phyloP scores from a whole-genome alignment of 2,888 invertebrate species.

The Chaetogeoica ovagalla region DNA sequence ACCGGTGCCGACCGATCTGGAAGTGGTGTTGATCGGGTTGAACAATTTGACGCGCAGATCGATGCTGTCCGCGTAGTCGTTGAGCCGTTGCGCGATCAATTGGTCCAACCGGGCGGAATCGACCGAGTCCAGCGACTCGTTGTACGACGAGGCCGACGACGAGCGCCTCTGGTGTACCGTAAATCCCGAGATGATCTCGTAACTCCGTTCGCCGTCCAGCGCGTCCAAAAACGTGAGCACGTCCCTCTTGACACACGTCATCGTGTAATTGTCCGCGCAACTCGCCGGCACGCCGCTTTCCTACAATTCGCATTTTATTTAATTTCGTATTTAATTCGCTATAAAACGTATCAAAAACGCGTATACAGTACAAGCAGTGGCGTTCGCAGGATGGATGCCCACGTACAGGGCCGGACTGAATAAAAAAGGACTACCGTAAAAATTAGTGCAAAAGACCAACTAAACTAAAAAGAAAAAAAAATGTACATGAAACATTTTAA shows the following conservation, averaged over 20 bases:
- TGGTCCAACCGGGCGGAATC: slow-evolving; percentile 27
- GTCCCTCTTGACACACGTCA: slow-evolving; percentile 47
- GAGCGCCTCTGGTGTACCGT: slow-evolving; percentile 29
- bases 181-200: slow-evolving; percentile 34
- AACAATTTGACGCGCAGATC: slow-evolving; percentile 38
- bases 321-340: too few species aligned
- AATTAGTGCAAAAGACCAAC: too few species aligned
- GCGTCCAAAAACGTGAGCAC: slow-evolving; percentile 9
- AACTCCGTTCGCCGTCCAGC: slow-evolving; percentile 40
- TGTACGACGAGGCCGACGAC: neutral
- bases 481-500: too few species aligned
- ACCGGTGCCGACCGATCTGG: slow-evolving; percentile 34
- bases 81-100: slow-evolving; percentile 30
- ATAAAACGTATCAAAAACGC: too few species aligned
- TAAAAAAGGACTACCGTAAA: too few species aligned
- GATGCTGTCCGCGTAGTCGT: slow-evolving; percentile 42
- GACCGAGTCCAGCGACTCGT: neutral
- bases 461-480: too few species aligned
- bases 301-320: neutral
- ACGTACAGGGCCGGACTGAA: too few species aligned
- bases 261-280: slow-evolving; percentile 41
- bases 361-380: too few species aligned
- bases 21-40: slow-evolving; percentile 28
- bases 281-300: neutral
- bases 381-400: too few species aligned